Conservation (phyloP, 2,888 invertebrate genomes). For the Polydrusus pterygomalis region DNA sequence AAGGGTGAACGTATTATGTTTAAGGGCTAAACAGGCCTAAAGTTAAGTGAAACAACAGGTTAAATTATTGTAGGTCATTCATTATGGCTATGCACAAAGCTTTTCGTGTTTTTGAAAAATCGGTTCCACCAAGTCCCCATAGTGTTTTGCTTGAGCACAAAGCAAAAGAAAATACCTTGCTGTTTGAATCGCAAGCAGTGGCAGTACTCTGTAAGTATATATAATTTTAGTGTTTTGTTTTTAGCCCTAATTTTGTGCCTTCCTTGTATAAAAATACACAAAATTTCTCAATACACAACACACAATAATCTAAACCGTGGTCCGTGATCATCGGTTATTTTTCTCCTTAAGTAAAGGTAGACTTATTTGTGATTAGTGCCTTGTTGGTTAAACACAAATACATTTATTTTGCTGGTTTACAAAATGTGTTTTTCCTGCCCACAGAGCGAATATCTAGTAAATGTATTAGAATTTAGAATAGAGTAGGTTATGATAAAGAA, state of each 20-base stretch:
- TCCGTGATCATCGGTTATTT: no score
- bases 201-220: constrained; percentile 83
- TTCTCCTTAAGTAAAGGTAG: neutral
- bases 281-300: constrained; percentile 4
- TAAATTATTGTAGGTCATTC: constrained; percentile 65
- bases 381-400: neutral
- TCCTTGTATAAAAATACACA: neutral
- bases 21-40: constrained; percentile 26
- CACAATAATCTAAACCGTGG: neutral
- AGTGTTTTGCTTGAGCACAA: constrained; percentile 93
- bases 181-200: constrained; percentile 95
- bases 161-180: constrained; percentile 88
- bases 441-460: no score
- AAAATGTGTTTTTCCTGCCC: no score
- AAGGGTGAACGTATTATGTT: neutral
- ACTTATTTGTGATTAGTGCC: neutral
- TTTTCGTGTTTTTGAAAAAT: constrained; percentile 92
- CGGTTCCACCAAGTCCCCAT: constrained; percentile 89
- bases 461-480: no score
- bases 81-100: constrained; percentile 94
- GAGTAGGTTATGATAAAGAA: no score
- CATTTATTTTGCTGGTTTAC: neutral
- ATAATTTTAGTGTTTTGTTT: constrained; percentile 2
- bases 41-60: constrained; percentile 7
- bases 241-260: neutral